A percentile compares a stretch with the other conserved stretches of the same genome.
These are phyloP conservation scores for Apostichopus japonicus DNA, from an alignment of 35 echinoderm and acorn worm genomes.

Conservation along the genomic window DNA sequence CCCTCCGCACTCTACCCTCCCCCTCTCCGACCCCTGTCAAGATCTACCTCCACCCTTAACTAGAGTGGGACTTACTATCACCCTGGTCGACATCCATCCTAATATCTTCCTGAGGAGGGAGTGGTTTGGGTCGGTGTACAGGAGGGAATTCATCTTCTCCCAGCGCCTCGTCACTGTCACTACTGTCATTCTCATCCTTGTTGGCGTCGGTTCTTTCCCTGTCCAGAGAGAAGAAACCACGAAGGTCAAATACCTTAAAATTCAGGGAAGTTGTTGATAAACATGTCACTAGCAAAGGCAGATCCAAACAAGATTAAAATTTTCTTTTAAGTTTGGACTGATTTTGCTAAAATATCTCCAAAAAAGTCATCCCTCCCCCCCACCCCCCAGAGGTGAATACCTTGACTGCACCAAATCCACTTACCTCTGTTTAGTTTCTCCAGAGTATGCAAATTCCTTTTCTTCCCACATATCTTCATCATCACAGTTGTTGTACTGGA, in stretches of 20 bases:
- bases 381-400: too few species aligned
- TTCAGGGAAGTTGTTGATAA: too few species aligned
- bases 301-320: too few species aligned
- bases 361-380: too few species aligned
- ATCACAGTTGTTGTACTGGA: conserved; percentile 87
- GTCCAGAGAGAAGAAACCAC: neutral
- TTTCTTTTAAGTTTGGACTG: too few species aligned
- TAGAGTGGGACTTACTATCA: conserved; percentile 66
- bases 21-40: too few species aligned
- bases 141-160: conserved; percentile 66
- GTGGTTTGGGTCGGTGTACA: conserved; percentile 20
- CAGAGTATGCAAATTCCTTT: conserved; percentile 84
- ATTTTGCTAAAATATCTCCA: too few species aligned
- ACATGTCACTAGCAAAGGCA: too few species aligned
- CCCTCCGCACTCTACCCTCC: too few species aligned
- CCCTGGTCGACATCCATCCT: conserved; percentile 96
- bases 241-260: neutral
- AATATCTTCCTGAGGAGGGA: conserved; percentile 55
- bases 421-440: conserved; percentile 66
- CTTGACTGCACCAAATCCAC: neutral
- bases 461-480: conserved; percentile 99
- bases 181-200: conserved; percentile 77
- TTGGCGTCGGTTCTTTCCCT: conserved; percentile 27
- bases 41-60: too few species aligned
- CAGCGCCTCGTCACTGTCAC: conserved; percentile 86